phyloP scores from a whole-genome alignment of 1,140 invertebrate species.

The Bursaphelenchus mucronatus region DNA sequence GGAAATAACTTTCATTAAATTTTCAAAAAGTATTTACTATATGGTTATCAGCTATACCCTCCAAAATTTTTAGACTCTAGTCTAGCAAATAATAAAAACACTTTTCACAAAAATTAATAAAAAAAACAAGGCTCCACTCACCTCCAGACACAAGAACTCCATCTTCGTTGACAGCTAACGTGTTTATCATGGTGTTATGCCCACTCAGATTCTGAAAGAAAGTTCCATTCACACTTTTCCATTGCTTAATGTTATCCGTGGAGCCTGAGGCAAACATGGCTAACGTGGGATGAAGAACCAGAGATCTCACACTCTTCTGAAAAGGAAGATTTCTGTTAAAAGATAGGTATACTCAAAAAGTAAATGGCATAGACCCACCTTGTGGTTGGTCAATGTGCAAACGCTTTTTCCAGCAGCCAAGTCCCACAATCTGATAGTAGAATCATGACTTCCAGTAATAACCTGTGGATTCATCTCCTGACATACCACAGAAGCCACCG shows the following conservation, averaged over 20 bases:
- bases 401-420: constrained; percentile 87
- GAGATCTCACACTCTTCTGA: constrained; percentile 81
- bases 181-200: constrained; percentile 95
- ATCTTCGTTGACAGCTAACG: constrained; percentile 84
- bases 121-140: constrained; percentile 21
- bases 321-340: constrained; percentile 21
- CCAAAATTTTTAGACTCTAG: constrained; percentile 2
- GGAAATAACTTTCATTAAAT: constrained; percentile 9
- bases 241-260: constrained; percentile 98
- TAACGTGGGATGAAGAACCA: constrained; percentile 83
- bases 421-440: constrained; percentile 87
- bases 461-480: constrained; percentile 84
- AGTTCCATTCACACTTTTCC: constrained; percentile 95
- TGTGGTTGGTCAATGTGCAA: constrained; percentile 94
- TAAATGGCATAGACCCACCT: constrained; percentile 62
- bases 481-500: constrained; percentile 84
- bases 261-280: constrained; percentile 96
- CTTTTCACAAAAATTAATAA: constrained; percentile 17
- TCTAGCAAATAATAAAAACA: constrained; percentile 3
- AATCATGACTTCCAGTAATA: constrained; percentile 71
- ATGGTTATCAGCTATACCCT: too few species aligned
- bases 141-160: constrained; percentile 94
- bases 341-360: not conserved
- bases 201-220: constrained; percentile 95
- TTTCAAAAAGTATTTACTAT: not conserved